Base-by-base conservation (phyloP, 2,797 vertebrate species). In the Cyprinodon diabolis region DNA sequence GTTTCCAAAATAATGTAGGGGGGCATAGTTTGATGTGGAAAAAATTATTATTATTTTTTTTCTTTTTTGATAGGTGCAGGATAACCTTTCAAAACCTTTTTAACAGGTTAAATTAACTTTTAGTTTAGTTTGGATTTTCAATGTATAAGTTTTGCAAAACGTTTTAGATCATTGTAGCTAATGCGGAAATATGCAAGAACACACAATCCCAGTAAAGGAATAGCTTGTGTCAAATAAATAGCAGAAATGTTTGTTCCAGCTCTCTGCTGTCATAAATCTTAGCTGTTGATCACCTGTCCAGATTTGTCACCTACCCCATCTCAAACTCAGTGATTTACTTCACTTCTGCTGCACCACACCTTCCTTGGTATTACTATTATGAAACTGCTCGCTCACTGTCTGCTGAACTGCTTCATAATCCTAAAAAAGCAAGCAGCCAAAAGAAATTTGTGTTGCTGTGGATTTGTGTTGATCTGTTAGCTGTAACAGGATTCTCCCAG, bases 401-500 rank as follows among this genome's bases (percentile, higher is more conserved):
- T 3, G 56, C 56, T 49, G 58, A 40, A 54, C 81, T 67, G 71
- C 80, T 74, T 60, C 23, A 78, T 78, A 85, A 85, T 79, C 58
- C 57, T 17, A 63, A 72, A 77, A 82, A 71, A 71, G 30, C 75
- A 71, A 67, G 68, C 71, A 68, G 68, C 63, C 43, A 78, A 72
- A 62, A 54, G 74, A 78, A 80, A 83, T 82, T 66, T 79, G 69
- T 67, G 72, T 79, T 15, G 11, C 10, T 60, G 71, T 81, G 68
- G 83, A 78, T 86, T 72, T 83, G 75, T 30, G 76, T 78, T 30
- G 57, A 23, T 63, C 68, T 35, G 19, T 65, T 84, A 83, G 83
- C 84, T 90, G 75, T 79, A 86, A 72, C 69, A 74, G 68, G 82
- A 69, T 82, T 70, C 72, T 56, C 77, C 1, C 55, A 85, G 85